Base-by-base conservation (phyloP, 2,888 invertebrate species). In the Eupithecia dodoneata region DNA sequence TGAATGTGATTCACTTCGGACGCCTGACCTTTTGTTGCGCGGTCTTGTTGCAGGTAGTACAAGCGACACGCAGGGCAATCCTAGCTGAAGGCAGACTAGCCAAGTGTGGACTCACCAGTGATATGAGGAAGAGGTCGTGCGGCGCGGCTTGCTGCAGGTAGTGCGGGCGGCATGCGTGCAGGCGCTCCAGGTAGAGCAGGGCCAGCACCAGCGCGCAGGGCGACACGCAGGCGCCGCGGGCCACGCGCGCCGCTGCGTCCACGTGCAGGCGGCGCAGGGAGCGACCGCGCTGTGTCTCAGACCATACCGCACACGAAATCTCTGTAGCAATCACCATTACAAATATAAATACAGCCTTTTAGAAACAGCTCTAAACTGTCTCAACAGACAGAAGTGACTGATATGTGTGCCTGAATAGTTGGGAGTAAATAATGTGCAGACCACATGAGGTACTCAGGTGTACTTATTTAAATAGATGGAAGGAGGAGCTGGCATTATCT, bases 201-300 rank as follows among this genome's bases (percentile, higher is more conserved):
- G 99, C 99, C 86, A 99, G 96, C 84, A 99, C 97, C 75, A 99
- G 96, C 15, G 99, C 98, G 90, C 98, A 98, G 0, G 99, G 99
- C 10, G 98, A 98, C 81, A 98, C 97, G 90, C 97, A 98, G 7
- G 98, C 98, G 86, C 97, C 96, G 87, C 97, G 96, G 76, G 96
- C 97, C 81, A 98, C 96, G 87, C 96, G 96, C 71, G 97, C 97
- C 80, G 98, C 98, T 85, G 97, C 97, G 85, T 97, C 97, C 81
- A 96, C 96, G 88, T 97, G 97, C 85, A 98, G 93, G 77, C 97
- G 96, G 87, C 98, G 97, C 87, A 98, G 92, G 1, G 97, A 97
- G 84, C 96, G 96, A 44, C 97, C 97, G 86, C 96, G 96, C 90
- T 97, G 97, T 15, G 97, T 96, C 88, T 97, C 97, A 63, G 98